Percentiles rank a stretch among this genome's conserved stretches.
Conservation (phyloP, 2,113 vertebrate genomes). For the Hippocampus barbouri region DNA sequence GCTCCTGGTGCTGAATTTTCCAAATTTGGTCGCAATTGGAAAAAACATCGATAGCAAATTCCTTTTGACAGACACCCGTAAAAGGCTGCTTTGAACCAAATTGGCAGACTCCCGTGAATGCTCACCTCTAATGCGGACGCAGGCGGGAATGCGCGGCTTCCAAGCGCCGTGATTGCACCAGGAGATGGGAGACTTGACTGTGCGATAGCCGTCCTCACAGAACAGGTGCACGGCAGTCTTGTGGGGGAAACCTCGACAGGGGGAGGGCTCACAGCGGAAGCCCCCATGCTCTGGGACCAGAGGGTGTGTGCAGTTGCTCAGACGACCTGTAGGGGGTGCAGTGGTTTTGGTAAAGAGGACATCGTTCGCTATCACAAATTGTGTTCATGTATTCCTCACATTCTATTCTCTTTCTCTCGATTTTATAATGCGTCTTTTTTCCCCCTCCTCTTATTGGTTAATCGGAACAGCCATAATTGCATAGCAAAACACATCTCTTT, state of each 20-base stretch:
- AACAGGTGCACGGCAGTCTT: slow-evolving; percentile 62
- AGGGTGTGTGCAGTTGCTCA: slow-evolving; percentile 67
- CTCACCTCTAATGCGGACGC: slow-evolving; percentile 53
- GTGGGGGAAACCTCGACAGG: slow-evolving; percentile 66
- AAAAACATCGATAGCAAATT: too few relatives aligned
- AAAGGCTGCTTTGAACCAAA: neutral
- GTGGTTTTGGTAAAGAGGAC: too few relatives aligned
- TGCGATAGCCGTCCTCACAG: slow-evolving; percentile 66
- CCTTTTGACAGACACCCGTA: neutral
- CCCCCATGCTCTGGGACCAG: slow-evolving; percentile 66
- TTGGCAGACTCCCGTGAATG: neutral
- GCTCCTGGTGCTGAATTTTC: neutral
- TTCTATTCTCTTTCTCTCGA: neutral
- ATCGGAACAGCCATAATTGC: too few relatives aligned
- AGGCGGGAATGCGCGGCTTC: slow-evolving; percentile 47
- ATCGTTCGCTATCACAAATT: neutral
- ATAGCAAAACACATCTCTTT: too few relatives aligned
- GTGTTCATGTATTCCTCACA: neutral
- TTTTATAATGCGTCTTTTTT: too few relatives aligned
- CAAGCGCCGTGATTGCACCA: slow-evolving; percentile 60
- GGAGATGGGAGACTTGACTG: slow-evolving; percentile 13
- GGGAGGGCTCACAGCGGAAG: slow-evolving; percentile 70
- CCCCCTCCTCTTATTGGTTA: too few relatives aligned
- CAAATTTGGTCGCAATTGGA: neutral
- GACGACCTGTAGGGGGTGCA: slow-evolving; percentile 36